Base-by-base conservation (phyloP, 2,888 invertebrate species). In the Cataglyphis altisquamis region DNA sequence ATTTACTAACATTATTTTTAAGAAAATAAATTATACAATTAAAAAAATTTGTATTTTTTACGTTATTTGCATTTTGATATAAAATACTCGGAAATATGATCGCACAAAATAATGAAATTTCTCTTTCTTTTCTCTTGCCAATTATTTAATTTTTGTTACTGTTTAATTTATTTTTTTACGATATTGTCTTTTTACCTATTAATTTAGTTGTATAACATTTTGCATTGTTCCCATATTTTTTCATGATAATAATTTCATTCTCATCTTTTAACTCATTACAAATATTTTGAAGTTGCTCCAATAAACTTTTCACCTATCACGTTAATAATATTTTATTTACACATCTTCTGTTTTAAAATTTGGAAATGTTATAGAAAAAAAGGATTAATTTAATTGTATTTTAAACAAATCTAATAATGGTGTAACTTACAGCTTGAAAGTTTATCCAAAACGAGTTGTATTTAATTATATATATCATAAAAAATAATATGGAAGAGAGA, bases 361-460 rank as follows among this genome's bases (percentile, higher is more conserved):
- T 15, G 0, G 6, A 5, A 52, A 15, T 21, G 0, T 52, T 68
- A 1, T 15, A 62, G 32, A n/a, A 8, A 52, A 68, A 68, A 15
- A 1, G 25, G 5, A 45, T 45, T 45, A 45, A 15, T 15, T 45
- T 45, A 45, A 45, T 45, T 15, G 3, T 4, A 15, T 45, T 62
- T 6, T 32, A 9, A 5, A 32, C 2, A 10, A 15, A 62, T 62
- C 0, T 18, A 63, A 36, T 12, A 15, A 10, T 18, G 3, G 8
- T 45, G 0, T 29, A 48, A 52, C 52, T 70, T 70, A 70, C 36
- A 18, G n/a, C 6, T 68, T 48, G 68, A 48, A 1, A 5, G 2
- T 72, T 72, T 5, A 39, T 25, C 21, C 9, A 36, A 57, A 55
- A 72, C 10, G 72, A 55, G 18, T 57, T 72, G 8, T 72, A 70